Percentiles rank a stretch among this genome's conserved stretches.
Conservation (phyloP, 2,797 vertebrate species). For the Gallinago solitaria region DNA sequence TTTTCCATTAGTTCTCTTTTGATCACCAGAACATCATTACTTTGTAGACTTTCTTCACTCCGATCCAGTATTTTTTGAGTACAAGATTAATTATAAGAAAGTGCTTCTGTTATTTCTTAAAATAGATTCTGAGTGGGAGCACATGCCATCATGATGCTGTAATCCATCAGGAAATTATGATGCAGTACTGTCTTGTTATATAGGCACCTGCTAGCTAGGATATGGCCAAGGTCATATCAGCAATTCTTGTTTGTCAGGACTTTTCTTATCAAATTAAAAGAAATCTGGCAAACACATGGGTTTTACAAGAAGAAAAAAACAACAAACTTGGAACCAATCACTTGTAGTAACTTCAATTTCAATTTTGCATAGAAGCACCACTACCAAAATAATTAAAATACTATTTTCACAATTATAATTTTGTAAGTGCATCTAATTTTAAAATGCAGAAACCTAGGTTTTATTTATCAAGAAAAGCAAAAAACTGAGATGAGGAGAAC, state of each 20-base stretch:
- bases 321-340: neutral
- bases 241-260: neutral
- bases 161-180: slow-evolving; percentile 52
- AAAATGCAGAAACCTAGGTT: neutral
- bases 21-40: slow-evolving; percentile 18
- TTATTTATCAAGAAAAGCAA: neutral
- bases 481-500: neutral
- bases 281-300: neutral
- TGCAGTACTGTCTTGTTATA: slow-evolving; percentile 21
- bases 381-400: neutral
- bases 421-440: neutral
- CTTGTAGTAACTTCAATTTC: neutral
- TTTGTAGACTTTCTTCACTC: slow-evolving; percentile 37
- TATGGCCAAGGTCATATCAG: slow-evolving; percentile 26
- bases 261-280: neutral
- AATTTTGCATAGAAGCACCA: neutral
- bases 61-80: slow-evolving; percentile 43
- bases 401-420: too few species aligned
- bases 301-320: neutral
- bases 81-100: slow-evolving; percentile 60
- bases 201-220: slow-evolving; percentile 1
- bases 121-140: slow-evolving; percentile 65
- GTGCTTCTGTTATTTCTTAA: slow-evolving; percentile 68
- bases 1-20: slow-evolving; percentile 14
- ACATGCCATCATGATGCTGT: slow-evolving; percentile 56